Conservation (phyloP, 1,140 invertebrate species). For the Antheraea mylitta region DNA sequence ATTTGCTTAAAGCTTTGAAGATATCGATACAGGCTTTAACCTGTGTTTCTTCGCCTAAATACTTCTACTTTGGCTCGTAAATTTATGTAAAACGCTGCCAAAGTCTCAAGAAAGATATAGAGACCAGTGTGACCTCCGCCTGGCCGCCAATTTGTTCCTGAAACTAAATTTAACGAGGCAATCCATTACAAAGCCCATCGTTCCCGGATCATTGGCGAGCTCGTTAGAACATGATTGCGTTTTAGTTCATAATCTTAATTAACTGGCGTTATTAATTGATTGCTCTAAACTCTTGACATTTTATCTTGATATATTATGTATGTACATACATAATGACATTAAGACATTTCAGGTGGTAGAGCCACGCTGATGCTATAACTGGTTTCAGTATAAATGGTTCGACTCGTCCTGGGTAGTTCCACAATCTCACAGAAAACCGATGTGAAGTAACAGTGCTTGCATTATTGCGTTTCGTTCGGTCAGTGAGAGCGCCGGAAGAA, state of each 20-base stretch:
- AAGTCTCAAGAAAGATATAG: neutral
- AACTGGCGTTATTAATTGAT: conserved; percentile 10
- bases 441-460: too few species aligned
- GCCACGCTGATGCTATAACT: too few species aligned
- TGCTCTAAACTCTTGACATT: conserved; percentile 2
- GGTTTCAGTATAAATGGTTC: too few species aligned
- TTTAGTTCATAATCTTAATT: conserved; percentile 14
- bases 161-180: conserved; percentile 14
- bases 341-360: too few species aligned
- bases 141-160: conserved; percentile 11
- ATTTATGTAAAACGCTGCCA: neutral
- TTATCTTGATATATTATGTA: neutral
- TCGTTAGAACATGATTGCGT: conserved; percentile 14
- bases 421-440: too few species aligned
- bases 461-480: too few species aligned
- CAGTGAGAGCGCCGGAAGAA: too few species aligned
- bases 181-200: conserved; percentile 14
- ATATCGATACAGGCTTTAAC: neutral
- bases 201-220: conserved; percentile 11
- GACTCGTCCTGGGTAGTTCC: too few species aligned
- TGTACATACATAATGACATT: neutral
- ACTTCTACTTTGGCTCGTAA: neutral
- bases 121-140: neutral
- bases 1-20: neutral
- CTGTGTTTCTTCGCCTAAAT: neutral